These are phyloP conservation scores for Hermetia illucens DNA, from an alignment of 1,140 invertebrate genomes.

Conservation along the genomic window DNA sequence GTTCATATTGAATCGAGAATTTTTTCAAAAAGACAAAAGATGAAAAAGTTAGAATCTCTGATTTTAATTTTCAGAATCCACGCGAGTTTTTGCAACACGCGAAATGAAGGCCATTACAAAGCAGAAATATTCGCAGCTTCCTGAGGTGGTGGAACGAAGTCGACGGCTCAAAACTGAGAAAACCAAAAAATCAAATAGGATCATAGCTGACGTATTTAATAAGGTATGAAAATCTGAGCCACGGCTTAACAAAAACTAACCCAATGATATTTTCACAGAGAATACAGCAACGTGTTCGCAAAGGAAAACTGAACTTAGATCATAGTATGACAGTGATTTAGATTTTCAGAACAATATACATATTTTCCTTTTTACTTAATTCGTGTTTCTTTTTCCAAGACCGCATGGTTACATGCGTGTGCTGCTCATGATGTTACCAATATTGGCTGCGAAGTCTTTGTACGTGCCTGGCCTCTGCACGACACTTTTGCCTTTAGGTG, in stretches of 20 bases:
- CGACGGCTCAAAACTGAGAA: constrained; percentile 13
- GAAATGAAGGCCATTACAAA: constrained; percentile 27
- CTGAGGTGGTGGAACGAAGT: constrained; percentile 19
- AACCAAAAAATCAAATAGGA: constrained; percentile 17
- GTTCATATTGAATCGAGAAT: no score
- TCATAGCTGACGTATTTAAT: constrained; percentile 25
- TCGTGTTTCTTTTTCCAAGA: no score
- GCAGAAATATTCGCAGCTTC: constrained; percentile 16
- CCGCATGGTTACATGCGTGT: no score
- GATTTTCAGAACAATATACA: no score
- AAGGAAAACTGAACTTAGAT: constrained; percentile 20
- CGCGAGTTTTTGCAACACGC: constrained; percentile 18
- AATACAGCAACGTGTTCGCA: constrained; percentile 19
- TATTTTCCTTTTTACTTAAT: no score
- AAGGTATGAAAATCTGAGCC: constrained; percentile 10
- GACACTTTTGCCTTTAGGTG: no score
- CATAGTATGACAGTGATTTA: constrained; percentile 24
- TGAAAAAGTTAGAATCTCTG: no score
- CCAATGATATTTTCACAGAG: constrained; percentile 12
- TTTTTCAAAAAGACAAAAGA: no score
- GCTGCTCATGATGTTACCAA: no score
- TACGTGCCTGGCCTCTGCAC: no score
- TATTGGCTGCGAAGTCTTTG: no score
- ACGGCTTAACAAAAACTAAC: neutral
- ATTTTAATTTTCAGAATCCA: constrained; percentile 14